Percentiles rank a stretch among this genome's conserved stretches.
These are phyloP conservation scores for Sarcophilus harrisii DNA, from an alignment of 2,797 vertebrate species.

Conservation along the genomic window DNA sequence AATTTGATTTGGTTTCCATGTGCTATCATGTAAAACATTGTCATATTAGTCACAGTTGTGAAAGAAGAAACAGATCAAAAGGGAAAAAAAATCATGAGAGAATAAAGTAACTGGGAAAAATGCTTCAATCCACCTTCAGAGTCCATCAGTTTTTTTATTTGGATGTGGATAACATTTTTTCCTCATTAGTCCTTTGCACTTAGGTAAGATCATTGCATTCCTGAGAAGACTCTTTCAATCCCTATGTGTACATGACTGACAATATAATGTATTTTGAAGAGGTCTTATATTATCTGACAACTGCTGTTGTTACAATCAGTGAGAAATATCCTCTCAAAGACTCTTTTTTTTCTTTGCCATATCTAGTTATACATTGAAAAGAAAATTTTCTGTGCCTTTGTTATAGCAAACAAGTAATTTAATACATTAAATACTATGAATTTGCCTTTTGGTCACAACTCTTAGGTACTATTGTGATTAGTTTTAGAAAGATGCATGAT, in stretches of 20 bases:
- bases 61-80: no score
- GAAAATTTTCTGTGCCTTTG: neutral
- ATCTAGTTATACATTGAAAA: slow-evolving; percentile 31
- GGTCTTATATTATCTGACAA: slow-evolving; percentile 17
- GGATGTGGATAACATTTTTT: neutral
- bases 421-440: neutral
- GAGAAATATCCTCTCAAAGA: neutral
- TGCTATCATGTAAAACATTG: no score
- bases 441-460: slow-evolving; percentile 2
- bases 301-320: neutral
- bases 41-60: no score
- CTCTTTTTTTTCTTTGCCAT: slow-evolving; percentile 6
- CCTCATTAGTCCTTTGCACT: no score
- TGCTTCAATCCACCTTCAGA: no score
- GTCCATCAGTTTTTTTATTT: no score
- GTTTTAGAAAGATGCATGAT: neutral
- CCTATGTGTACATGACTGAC: neutral
- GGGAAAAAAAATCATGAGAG: no score
- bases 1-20: no score
- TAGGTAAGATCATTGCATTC: no score
- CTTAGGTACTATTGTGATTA: neutral
- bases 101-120: no score
- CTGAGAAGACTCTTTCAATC: slow-evolving; percentile 6
- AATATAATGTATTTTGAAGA: neutral
- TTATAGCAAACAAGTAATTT: neutral